These are phyloP conservation scores for Cyclargus thomasi DNA, from an alignment of 1,140 invertebrate species.

Conservation along the genomic window DNA sequence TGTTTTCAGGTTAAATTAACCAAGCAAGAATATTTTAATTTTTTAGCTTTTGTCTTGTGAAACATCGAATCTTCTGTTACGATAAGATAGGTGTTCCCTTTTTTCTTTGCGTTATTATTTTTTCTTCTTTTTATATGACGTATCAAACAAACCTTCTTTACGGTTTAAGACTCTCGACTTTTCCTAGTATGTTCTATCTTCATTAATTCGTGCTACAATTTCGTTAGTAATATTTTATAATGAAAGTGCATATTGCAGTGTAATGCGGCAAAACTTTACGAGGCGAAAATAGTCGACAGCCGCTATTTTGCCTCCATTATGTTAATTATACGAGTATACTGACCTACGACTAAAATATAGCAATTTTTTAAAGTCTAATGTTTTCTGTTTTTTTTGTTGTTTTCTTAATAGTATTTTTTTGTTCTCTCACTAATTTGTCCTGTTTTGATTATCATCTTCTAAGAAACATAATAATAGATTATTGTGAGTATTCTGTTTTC, in stretches of 20 bases:
- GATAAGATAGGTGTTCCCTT: no score
- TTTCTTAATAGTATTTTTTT: no score
- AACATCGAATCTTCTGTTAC: not conserved
- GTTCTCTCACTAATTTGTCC: no score
- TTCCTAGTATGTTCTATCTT: not conserved
- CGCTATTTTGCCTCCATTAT: not conserved
- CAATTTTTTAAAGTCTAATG: no score
- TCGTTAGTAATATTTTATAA: not conserved
- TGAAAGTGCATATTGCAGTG: not conserved
- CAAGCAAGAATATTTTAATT: not conserved
- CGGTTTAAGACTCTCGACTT: no score
- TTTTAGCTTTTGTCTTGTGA: not conserved
- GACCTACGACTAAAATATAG: not conserved
- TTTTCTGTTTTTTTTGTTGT: no score
- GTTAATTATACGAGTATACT: not conserved
- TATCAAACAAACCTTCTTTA: no score
- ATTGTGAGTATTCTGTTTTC: no score
- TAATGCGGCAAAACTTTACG: not conserved
- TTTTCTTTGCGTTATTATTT: no score
- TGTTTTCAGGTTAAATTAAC: conserved; percentile 7
- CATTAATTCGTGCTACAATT: not conserved
- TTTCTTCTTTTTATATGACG: no score
- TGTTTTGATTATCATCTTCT: no score
- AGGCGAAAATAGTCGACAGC: not conserved
- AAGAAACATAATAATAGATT: no score